Conservation (phyloP, 2,113 vertebrate genomes). For the Platycercus adscitus region DNA sequence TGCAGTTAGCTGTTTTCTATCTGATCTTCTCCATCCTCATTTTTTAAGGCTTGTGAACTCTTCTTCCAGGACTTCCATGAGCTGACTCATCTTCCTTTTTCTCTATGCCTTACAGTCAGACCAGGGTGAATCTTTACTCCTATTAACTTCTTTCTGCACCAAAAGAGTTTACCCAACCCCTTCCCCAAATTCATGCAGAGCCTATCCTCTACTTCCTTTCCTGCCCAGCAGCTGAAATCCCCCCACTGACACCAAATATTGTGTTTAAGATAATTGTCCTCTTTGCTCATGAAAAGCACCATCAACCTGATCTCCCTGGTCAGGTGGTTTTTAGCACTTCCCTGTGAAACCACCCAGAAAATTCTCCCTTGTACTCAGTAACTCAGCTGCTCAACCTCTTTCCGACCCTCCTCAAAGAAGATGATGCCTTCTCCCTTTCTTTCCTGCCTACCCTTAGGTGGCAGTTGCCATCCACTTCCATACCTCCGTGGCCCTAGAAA, state of each 20-base stretch:
- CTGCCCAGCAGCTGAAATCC: not conserved
- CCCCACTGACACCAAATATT: not conserved
- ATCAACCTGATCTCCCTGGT: not conserved
- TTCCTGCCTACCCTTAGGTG: not conserved
- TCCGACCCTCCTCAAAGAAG: not conserved
- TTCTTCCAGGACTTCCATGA: not conserved
- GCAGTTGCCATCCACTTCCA: not conserved
- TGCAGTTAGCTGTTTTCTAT: not conserved
- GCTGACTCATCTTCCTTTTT: not conserved
- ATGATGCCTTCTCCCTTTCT: not conserved
- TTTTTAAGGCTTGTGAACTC: not conserved
- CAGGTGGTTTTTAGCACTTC: not conserved
- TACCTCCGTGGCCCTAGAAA: not conserved
- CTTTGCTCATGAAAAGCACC: not conserved
- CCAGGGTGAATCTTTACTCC: not conserved
- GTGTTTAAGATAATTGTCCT: not conserved
- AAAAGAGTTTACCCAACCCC: not conserved
- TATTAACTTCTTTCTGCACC: not conserved
- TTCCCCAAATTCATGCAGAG: not conserved
- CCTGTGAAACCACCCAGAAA: not conserved
- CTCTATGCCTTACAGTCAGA: not conserved
- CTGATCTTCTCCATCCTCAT: not conserved
- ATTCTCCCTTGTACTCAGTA: not conserved
- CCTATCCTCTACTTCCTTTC: not conserved
- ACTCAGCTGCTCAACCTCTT: not conserved